These are phyloP conservation scores for Dasyornis broadbenti DNA, from an alignment of 2,113 vertebrate species.

Conservation along the genomic window DNA sequence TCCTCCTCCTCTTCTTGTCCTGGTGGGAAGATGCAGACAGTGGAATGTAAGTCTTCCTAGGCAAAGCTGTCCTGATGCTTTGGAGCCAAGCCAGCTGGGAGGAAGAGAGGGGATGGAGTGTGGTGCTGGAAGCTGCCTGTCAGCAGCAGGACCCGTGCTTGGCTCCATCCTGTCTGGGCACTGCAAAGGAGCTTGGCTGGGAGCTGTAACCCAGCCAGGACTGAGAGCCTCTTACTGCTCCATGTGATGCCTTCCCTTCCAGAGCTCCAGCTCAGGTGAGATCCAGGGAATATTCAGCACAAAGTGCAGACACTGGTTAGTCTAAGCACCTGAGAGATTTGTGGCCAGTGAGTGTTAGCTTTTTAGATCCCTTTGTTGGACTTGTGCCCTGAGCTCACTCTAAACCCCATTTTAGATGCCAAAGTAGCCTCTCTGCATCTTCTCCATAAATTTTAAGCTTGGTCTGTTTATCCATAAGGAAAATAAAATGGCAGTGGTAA, in stretches of 20 bases:
- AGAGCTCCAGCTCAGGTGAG: constrained; percentile 1
- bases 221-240: neutral
- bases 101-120: neutral
- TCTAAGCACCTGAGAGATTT: constrained; percentile 10
- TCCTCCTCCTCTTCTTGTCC: neutral
- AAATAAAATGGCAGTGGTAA: constrained; percentile 9
- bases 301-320: neutral
- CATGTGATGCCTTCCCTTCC: neutral
- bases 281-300: neutral
- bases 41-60: neutral
- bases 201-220: neutral
- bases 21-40: neutral
- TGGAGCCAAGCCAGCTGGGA: neutral
- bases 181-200: neutral
- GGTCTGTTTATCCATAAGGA: neutral
- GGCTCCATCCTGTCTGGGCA: constrained; percentile 12
- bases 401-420: neutral
- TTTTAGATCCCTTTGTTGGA: neutral
- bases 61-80: neutral
- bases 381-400: neutral
- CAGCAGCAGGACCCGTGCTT: neutral
- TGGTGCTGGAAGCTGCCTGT: neutral
- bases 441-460: neutral
- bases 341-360: neutral
- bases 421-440: neutral